Percentiles rank a stretch among this genome's conserved stretches.
phyloP scores from a whole-genome alignment of 2,888 invertebrate species.

The Andricus quercusramuli region DNA sequence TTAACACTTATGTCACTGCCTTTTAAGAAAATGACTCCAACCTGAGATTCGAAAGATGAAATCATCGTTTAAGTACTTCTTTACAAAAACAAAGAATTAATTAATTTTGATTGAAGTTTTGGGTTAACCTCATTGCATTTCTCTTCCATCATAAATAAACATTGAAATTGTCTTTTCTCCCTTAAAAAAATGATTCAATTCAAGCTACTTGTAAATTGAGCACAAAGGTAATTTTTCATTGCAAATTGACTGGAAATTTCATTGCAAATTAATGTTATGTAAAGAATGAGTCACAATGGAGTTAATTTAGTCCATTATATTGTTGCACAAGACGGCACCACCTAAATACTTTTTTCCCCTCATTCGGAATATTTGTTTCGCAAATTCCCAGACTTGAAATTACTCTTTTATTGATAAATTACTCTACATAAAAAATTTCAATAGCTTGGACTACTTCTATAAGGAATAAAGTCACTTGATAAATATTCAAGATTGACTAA shows the following conservation, averaged over 20 bases:
- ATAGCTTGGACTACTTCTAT: not conserved
- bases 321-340: not conserved
- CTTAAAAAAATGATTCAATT: too few relatives aligned
- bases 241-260: not conserved
- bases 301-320: not conserved
- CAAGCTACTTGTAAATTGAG: too few relatives aligned
- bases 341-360: not conserved
- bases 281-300: not conserved
- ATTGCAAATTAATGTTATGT: not conserved
- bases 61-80: not conserved
- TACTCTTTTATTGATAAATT: not conserved
- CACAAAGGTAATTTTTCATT: not conserved
- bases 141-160: too few relatives aligned
- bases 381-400: not conserved
- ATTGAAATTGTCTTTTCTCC: too few relatives aligned
- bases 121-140: too few relatives aligned
- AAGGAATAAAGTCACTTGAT: not conserved
- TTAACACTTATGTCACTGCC: not conserved
- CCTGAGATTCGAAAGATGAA: not conserved
- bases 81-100: not conserved
- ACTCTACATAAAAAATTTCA: not conserved
- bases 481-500: not conserved
- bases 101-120: too few relatives aligned
- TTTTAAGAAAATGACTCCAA: not conserved
- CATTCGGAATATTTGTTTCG: too few relatives aligned